Base-by-base conservation (phyloP, 2,797 vertebrate genomes). In the Acipenser ruthenus region DNA sequence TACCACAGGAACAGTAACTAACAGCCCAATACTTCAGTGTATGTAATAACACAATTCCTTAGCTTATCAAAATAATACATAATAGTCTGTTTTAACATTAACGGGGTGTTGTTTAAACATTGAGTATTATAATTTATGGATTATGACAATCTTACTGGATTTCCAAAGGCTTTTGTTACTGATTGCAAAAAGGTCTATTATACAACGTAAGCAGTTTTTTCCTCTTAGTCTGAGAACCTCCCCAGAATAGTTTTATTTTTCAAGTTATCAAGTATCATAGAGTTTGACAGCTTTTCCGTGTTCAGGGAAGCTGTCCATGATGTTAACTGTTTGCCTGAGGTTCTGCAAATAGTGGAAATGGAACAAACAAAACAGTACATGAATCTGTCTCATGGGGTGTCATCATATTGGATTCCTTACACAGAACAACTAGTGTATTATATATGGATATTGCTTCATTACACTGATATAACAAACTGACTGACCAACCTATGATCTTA, bases 311-410 rank as follows among this genome's bases (percentile, higher is more conserved):
- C 53, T 73, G 69, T 52, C 68, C 67, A 71, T 6, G 6, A 7
- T 49, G 48, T 75, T 68, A 78, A 77, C 50, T 74, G 10, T 76
- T 83, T 79, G 66, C 60, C 63, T 76, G 23, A 7, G 65, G 58
- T 77, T 79, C 71, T 75, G 59, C 69, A 85, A 77, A 81, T 79
- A 82, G 79, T 75, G 58, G 60, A 79, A 65, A 66, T 65, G 65
- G 69, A 73, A 79, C 63, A 75, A 82, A 79, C 66, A 64, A 58
- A 67, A 66, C 53, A 77, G 60, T 47, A 75, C 80, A 82, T 81
- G 68, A 81, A 82, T 74, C 71, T 78, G 67, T 78, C 67, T 78
- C 73, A 68, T 13, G 65, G 7, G 13, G 49, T 74, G 72, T 77
- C 64, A 77, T 72, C 65, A 73, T 69, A 60, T 37, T 71, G n/a